Evolutionary conservation across 2,113 vertebrate genomes (phyloP).

Genomic region (Uria aalge): DNA sequence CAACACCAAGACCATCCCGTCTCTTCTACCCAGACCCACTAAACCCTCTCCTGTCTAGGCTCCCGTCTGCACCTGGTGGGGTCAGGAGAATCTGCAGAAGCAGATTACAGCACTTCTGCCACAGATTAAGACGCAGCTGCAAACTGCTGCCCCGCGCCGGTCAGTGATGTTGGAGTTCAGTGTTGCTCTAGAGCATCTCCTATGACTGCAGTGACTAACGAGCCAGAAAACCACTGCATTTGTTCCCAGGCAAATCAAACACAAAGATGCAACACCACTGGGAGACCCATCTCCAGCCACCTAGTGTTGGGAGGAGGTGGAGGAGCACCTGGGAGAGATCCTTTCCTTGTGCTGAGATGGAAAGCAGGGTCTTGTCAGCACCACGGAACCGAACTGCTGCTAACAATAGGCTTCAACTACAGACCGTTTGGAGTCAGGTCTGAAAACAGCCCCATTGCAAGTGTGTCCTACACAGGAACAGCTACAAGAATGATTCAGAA

Average conservation of each 20-base stretch:
- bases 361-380: background rate
- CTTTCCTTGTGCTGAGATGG: background rate
- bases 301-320: background rate
- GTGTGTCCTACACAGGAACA: background rate
- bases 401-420: background rate
- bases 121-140: background rate
- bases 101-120: background rate
- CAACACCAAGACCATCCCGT: background rate
- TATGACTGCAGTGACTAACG: fast-evolving
- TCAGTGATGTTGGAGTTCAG: background rate
- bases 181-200: background rate
- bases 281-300: background rate
- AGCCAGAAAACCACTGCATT: background rate
- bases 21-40: background rate
- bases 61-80: background rate
- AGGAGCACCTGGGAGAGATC: fast-evolving
- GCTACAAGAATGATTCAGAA: constrained; percentile 40
- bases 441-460: background rate
- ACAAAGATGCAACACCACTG: background rate
- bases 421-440: background rate
- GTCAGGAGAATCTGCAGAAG: background rate
- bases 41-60: background rate
- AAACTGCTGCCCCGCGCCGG: fast-evolving
- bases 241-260: background rate
- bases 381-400: background rate